A percentile compares a stretch with the other conserved stretches of the same genome.
phyloP scores from a whole-genome alignment of 2,113 vertebrate species.

The Eupsittula cactorum region DNA sequence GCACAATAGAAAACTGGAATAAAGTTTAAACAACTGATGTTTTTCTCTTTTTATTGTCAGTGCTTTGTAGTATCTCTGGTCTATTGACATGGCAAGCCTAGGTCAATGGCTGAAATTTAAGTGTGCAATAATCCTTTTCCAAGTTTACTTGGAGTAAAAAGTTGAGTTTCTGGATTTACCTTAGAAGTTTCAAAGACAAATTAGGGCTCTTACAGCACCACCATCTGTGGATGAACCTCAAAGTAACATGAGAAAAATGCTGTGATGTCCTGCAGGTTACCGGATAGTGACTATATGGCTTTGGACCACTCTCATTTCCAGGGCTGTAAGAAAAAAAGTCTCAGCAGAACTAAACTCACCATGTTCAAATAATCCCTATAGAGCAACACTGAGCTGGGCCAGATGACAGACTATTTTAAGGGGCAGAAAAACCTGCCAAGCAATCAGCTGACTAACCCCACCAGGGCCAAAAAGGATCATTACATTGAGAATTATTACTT shows the following conservation, averaged over 20 bases:
- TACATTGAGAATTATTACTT: neutral
- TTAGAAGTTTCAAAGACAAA: neutral
- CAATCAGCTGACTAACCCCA: neutral
- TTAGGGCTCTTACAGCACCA: too few relatives aligned
- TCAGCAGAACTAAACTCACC: neutral
- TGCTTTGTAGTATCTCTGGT: neutral
- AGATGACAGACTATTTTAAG: neutral
- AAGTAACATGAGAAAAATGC: neutral
- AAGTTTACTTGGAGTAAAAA: neutral
- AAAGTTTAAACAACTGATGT: rapidly evolving
- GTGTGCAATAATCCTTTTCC: neutral
- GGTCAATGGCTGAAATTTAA: neutral
- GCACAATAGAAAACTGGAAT: neutral
- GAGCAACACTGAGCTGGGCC: neutral
- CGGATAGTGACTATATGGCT: neutral
- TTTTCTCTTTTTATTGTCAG: neutral
- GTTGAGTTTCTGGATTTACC: neutral
- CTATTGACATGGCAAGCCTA: neutral
- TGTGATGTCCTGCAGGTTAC: neutral
- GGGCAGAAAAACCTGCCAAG: neutral
- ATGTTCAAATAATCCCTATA: neutral
- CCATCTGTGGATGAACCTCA: neutral
- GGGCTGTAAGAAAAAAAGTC: neutral
- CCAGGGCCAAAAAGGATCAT: neutral
- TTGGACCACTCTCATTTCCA: neutral